Conservation (phyloP, 2,888 invertebrate species). For the Morpho deidamia region DNA sequence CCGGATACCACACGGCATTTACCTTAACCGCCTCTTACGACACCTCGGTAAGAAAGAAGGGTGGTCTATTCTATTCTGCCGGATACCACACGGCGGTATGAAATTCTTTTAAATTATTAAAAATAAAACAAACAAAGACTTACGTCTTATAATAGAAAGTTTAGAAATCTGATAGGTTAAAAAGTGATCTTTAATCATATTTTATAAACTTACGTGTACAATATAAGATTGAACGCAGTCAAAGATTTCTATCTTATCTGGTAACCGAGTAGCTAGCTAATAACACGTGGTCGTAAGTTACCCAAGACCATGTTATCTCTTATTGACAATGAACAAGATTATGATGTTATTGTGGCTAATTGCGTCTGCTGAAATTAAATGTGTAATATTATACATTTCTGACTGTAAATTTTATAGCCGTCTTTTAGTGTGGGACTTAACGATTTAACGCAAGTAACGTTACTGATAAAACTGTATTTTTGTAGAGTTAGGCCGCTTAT, state of each 20-base stretch:
- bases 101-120: too few species aligned
- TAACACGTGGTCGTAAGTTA: conserved; percentile 31
- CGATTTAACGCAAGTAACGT: background rate
- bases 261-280: conserved; percentile 33
- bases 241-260: conserved; percentile 43
- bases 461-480: background rate
- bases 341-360: conserved; percentile 27
- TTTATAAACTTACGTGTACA: background rate
- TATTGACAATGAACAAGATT: conserved; percentile 37
- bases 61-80: too few species aligned
- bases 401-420: background rate
- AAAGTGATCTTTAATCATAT: too few species aligned
- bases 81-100: too few species aligned
- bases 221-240: conserved; percentile 9
- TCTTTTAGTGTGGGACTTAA: background rate
- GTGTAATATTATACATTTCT: background rate
- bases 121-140: too few species aligned
- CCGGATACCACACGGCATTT: too few species aligned
- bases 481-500: too few species aligned
- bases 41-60: too few species aligned
- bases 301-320: conserved; percentile 35
- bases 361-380: background rate
- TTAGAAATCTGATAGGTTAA: too few species aligned
- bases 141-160: too few species aligned
- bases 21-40: too few species aligned